Base-by-base conservation (phyloP, 2,797 vertebrate genomes). In the Crocidura indochinensis region DNA sequence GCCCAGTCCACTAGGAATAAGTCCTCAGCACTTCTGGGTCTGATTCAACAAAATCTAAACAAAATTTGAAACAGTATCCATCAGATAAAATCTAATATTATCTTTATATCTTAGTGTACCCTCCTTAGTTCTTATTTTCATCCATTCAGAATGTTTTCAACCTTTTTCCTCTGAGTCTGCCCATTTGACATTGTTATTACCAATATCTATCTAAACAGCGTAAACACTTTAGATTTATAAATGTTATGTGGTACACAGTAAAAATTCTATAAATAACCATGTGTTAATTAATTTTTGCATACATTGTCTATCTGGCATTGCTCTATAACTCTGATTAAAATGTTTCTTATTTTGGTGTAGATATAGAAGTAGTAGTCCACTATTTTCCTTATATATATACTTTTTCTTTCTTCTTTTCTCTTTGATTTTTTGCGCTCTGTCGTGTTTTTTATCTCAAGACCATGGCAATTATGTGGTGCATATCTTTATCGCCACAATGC, bases 321-420 rank as follows among this genome's bases (percentile, higher is more conserved):
- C 29, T 68, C 12, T 71, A 24, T 29, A 69, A 76, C 79, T 84
- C 60, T 92, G 56, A 53, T 79, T 69, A 82, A 81, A 75, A 64
- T 71, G n/a, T n/a, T n/a, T n/a, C n/a, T n/a, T n/a, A n/a, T n/a
- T n/a, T n/a, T n/a, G n/a, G n/a, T n/a, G n/a, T n/a, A n/a, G n/a
- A n/a, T n/a, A n/a, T n/a, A n/a, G n/a, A n/a, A n/a, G n/a, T n/a
- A n/a, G n/a, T n/a, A n/a, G n/a, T n/a, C n/a, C n/a, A n/a, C n/a
- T n/a, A n/a, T n/a, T n/a, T n/a, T n/a, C n/a, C n/a, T n/a, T n/a
- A n/a, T n/a, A n/a, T n/a, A n/a, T n/a, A n/a, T n/a, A n/a, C n/a
- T n/a, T n/a, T n/a, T n/a, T n/a, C n/a, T n/a, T n/a, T n/a, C n/a
- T n/a, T n/a, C n/a, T n/a, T n/a, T n/a, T n/a, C n/a, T n/a, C n/a